Evolutionary conservation across 2,797 vertebrate genomes (phyloP).

Genomic region (Choloepus didactylus): DNA sequence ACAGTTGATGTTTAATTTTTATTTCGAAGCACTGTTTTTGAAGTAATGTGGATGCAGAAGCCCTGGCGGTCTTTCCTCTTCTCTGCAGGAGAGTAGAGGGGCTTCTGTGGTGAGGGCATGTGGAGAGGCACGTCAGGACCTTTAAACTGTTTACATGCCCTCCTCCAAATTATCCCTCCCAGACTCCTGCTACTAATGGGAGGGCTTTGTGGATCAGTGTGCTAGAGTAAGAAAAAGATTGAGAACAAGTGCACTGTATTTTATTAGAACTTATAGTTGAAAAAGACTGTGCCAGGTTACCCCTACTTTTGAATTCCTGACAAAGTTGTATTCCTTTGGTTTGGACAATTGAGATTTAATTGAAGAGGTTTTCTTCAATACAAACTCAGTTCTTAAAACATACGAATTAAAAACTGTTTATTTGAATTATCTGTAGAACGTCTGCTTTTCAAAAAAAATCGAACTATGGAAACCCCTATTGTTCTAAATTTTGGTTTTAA

Average conservation of each 20-base stretch:
- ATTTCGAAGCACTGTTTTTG: not conserved
- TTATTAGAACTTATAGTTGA: not conserved
- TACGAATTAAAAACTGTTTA: not conserved
- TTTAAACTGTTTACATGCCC: not conserved
- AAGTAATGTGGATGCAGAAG: not conserved
- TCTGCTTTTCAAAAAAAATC: conserved; percentile 15
- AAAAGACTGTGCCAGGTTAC: not conserved
- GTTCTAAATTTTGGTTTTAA: no score
- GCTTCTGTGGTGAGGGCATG: not conserved
- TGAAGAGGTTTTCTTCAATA: not conserved
- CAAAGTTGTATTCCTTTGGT: not conserved
- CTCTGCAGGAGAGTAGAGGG: not conserved
- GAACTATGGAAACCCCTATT: not conserved
- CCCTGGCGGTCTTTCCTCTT: not conserved
- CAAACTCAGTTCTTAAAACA: no score
- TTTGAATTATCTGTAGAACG: not conserved
- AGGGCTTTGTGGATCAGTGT: not conserved
- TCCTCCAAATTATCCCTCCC: not conserved
- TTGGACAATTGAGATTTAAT: not conserved
- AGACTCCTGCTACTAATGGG: not conserved
- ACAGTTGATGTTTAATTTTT: not conserved
- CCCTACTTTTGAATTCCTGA: not conserved
- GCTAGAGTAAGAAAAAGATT: not conserved
- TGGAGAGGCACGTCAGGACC: no score
- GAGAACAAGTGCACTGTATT: not conserved